Conservation (phyloP, 2,888 invertebrate species). For the Temnothorax ravouxi region DNA sequence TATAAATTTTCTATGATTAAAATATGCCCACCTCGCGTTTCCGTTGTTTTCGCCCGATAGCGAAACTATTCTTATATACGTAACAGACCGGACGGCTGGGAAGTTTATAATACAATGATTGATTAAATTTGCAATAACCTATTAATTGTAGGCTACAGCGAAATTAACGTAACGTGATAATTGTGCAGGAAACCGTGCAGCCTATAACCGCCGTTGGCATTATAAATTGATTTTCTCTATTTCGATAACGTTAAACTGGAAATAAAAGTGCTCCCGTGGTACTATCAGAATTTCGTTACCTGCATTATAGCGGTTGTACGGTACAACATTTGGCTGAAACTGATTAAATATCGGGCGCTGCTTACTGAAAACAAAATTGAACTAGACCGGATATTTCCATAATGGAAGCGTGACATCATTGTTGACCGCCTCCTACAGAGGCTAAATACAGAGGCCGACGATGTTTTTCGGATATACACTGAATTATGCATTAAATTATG, state of each 20-base stretch:
- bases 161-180: conserved; percentile 63
- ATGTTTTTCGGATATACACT: conserved; percentile 46
- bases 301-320: neutral
- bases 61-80: conserved; percentile 44
- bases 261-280: conserved; percentile 35
- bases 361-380: conserved; percentile 46
- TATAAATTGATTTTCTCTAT: conserved; percentile 58
- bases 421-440: conserved; percentile 48
- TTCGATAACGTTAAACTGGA: conserved; percentile 33
- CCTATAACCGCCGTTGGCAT: conserved; percentile 47
- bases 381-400: conserved; percentile 44
- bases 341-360: conserved; percentile 35
- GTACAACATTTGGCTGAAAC: conserved; percentile 27
- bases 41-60: conserved; percentile 17
- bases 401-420: conserved; percentile 46
- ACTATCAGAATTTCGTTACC: conserved; percentile 26
- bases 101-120: conserved; percentile 63
- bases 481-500: conserved; percentile 55
- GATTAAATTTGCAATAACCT: conserved; percentile 67
- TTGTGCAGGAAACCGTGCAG: conserved; percentile 54
- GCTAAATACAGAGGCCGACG: conserved; percentile 44
- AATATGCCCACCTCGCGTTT: conserved; percentile 35
- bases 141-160: conserved; percentile 57
- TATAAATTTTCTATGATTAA: conserved; percentile 55
- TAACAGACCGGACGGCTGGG: conserved; percentile 23